Percentiles rank a stretch among this genome's conserved stretches.
Conservation (phyloP, 2,888 invertebrate genomes). For the Xestia rhomboidea region DNA sequence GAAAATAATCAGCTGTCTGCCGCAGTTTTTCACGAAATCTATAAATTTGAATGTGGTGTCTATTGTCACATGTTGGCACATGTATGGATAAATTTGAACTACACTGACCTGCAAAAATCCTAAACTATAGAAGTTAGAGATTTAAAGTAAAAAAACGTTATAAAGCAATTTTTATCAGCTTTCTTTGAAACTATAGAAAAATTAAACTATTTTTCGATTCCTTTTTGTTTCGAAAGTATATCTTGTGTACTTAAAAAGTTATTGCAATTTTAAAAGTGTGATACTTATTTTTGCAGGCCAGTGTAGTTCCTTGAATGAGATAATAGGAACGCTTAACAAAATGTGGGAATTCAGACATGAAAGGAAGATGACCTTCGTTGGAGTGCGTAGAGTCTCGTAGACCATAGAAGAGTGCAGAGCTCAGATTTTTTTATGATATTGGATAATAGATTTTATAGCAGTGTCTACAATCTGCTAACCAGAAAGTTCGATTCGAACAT, state of each 20-base stretch:
- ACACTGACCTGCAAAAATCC: no score
- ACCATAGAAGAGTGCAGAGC: neutral
- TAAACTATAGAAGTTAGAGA: no score
- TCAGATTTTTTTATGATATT: neutral
- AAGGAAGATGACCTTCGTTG: neutral
- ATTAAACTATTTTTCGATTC: no score
- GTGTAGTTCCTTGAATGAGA: neutral
- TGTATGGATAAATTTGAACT: no score
- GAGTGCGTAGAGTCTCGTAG: neutral
- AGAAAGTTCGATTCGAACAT: neutral
- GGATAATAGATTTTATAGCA: neutral
- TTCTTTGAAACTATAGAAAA: no score
- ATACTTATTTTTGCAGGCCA: no score
- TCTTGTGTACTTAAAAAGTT: no score
- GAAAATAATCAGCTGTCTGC: neutral
- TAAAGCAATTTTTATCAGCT: no score
- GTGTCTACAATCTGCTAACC: neutral
- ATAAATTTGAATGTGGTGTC: neutral
- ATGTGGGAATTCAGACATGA: slow-evolving; percentile 2
- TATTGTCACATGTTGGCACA: no score
- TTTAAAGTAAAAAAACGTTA: no score
- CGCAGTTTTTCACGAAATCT: neutral
- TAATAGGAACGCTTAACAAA: neutral
- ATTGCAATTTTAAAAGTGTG: no score
- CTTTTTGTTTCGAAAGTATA: no score